Conservation (phyloP, 2,113 vertebrate species). For the Microcebus griseorufus region DNA sequence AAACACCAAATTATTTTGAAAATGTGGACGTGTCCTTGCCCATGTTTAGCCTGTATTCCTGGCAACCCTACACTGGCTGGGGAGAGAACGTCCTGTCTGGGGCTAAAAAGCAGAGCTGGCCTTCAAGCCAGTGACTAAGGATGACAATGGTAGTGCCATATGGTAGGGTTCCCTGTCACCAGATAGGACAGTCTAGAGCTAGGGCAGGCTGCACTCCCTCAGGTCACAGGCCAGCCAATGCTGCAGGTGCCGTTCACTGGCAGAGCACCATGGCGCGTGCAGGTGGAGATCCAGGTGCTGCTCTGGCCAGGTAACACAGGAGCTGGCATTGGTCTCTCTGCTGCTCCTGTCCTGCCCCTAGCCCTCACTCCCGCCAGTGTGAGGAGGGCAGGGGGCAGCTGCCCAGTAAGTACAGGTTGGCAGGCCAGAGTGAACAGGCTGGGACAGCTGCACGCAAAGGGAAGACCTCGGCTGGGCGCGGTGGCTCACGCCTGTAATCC, state of each 20-base stretch:
- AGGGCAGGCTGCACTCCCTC: not conserved
- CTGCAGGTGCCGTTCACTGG: too few relatives aligned
- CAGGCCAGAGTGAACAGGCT: not conserved
- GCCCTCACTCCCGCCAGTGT: not conserved
- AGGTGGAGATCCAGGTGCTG: not conserved
- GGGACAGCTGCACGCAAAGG: not conserved
- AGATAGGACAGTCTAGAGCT: not conserved
- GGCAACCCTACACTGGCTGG: not conserved
- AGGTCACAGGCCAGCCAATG: accelerated
- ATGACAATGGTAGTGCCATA: too few relatives aligned
- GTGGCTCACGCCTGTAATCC: too few relatives aligned
- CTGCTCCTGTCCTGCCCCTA: not conserved
- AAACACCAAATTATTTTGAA: not conserved
- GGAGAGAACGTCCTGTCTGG: not conserved
- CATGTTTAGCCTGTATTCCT: not conserved
- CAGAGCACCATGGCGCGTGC: not conserved
- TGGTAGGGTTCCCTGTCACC: not conserved
- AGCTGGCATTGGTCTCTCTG: not conserved
- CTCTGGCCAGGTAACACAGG: not conserved
- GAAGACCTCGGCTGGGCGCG: too few relatives aligned
- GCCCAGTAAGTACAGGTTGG: accelerated
- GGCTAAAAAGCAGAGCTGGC: not conserved
- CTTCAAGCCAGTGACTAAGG: not conserved
- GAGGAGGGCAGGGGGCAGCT: not conserved
- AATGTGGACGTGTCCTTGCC: not conserved